Evolutionary conservation across 2,113 vertebrate genomes (phyloP), one percentile per base, ranked within the genome.

Genomic region (Aptenodytes forsteri): DNA sequence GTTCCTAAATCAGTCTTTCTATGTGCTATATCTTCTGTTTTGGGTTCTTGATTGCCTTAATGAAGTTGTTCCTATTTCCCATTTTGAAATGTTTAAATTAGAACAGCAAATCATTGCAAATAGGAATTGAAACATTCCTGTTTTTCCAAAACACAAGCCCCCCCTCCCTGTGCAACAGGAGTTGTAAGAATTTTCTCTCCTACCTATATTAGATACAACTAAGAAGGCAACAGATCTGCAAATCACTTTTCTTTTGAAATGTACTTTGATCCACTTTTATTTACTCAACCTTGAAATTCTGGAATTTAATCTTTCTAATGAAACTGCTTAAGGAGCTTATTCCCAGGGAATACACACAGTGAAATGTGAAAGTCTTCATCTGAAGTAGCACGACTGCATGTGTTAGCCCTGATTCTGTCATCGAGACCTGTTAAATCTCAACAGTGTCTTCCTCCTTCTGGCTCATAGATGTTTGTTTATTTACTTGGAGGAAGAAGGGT

Each of bases 361-460:
- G 10, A 50, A 76, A 42, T 4, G 36, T 83, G 52, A 14, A 65
- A 56, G 34, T 76, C 69, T 58, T 49, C 13, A 10, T 10, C 42
- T 70, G 40, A 52, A 67, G 52, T 27, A 71, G 30, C 65, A 44
- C 0, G 0, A 6, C 61, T 71, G 38, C 42, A 16, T 1, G 0
- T 6, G 38, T 61, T 32, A 78, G 46, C 58, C 73, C 54, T 4
- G 25, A 9, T 58, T 27, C 55, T 72, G 66, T 32, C 17, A 22
- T 12, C 9, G 11, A 40, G 50, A 36, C 1, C 0, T 29, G 46
- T 55, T 81, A 42, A 54, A 64, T 70, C 87, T 66, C 58, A 58
- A 0, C 54, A 54, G 8, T 18, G 44, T 55, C 44, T 21, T 82
- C 61, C 6, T 79, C 17, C n/a, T 91, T 2, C 38, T 67, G 3